phyloP scores from a whole-genome alignment of 2,113 vertebrate species.

The Anhinga rufa region DNA sequence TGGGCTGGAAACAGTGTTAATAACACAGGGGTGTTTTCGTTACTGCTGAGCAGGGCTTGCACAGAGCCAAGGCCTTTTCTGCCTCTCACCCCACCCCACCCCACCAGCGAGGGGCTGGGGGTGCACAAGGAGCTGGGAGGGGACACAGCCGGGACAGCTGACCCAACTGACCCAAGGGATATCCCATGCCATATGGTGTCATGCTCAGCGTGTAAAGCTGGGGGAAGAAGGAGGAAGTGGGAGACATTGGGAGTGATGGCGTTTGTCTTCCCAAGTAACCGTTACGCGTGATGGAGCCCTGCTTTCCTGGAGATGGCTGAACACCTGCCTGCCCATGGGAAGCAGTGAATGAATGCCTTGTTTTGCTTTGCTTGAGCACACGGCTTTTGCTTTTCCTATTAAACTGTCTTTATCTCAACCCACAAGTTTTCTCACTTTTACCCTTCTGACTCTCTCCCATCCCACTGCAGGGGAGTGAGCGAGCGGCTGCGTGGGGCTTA shows the following conservation, averaged over 20 bases:
- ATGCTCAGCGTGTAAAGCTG: not conserved
- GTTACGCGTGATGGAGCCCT: not conserved
- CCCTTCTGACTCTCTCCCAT: not conserved
- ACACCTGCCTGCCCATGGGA: not conserved
- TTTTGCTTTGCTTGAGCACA: not conserved
- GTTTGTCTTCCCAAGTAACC: not conserved
- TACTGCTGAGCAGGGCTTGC: not conserved
- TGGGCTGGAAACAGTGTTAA: not conserved
- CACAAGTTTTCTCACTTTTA: not conserved
- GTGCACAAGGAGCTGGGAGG: not conserved
- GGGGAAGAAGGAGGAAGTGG: not conserved
- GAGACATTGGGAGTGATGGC: rapidly evolving
- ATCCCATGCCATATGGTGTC: not conserved
- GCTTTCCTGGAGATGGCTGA: not conserved
- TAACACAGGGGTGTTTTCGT: not conserved
- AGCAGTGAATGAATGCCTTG: not conserved
- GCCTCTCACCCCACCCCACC: not conserved
- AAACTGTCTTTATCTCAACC: not conserved
- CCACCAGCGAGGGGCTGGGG: not conserved
- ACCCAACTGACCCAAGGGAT: not conserved
- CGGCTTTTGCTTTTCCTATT: not conserved
- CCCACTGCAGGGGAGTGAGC: not conserved
- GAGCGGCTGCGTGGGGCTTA: not conserved
- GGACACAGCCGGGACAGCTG: not conserved
- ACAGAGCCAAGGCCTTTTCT: not conserved